Conservation (phyloP, 2,113 vertebrate species). For the Paradisaea rubra region DNA sequence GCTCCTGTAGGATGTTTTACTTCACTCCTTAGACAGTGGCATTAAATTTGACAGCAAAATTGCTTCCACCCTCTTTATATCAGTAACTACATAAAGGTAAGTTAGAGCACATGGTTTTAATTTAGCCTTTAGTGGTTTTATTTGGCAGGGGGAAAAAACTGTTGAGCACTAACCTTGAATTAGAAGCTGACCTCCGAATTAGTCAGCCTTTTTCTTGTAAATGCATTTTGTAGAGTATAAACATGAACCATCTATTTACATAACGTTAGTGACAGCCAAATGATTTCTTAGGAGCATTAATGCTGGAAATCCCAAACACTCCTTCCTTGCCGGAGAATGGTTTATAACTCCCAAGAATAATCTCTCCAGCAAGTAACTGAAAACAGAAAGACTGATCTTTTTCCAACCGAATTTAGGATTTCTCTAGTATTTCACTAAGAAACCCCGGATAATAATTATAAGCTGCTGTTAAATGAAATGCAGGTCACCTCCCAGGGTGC, state of each 20-base stretch:
- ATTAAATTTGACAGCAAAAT: not conserved
- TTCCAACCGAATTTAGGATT: not conserved
- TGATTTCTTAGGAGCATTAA: conserved; percentile 39
- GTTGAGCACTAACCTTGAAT: conserved; percentile 47
- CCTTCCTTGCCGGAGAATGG: conserved; percentile 7
- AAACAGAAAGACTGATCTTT: not conserved
- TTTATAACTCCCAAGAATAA: not conserved
- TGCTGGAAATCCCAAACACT: conserved; percentile 36
- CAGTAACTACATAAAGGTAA: conserved; percentile 23
- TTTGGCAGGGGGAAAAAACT: not conserved
- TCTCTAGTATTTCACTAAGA: not conserved
- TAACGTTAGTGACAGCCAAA: conserved; percentile 29
- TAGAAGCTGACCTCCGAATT: conserved; percentile 43
- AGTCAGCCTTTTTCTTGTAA: conserved; percentile 53
- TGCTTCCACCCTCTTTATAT: not conserved
- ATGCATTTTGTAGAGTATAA: conserved; percentile 38
- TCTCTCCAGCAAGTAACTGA: not conserved
- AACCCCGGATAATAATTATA: not conserved
- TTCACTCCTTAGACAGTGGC: not conserved
- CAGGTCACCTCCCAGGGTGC: not conserved
- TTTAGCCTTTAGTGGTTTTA: conserved; percentile 36
- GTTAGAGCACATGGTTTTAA: conserved; percentile 32
- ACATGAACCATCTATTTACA: conserved; percentile 51
- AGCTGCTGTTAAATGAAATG: not conserved
- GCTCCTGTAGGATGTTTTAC: not conserved